Evolutionary conservation across 2,888 invertebrate species (phyloP), one percentile per base, ranked within the genome.

Genomic region (Diloba caeruleocephala): DNA sequence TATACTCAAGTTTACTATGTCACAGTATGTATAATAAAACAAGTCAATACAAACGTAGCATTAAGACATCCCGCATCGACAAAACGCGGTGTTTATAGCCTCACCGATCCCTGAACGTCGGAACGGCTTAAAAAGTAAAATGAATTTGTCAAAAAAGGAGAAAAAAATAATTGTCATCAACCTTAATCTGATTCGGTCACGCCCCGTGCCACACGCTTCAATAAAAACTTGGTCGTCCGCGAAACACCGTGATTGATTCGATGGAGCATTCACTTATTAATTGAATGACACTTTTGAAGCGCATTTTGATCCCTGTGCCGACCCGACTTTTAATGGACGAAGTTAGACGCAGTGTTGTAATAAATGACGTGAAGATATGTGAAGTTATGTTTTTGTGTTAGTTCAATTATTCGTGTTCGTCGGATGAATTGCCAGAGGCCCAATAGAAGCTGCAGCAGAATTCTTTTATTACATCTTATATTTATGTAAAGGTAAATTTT

Each of bases 181-280:
- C 8, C 6, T 13, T 1, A 31, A 41, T n/a, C n/a, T 23, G 28
- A 10, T 15, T 28, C 8, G 7, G 42, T 25, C 25, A 28, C 42
- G 63, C 23, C 25, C 23, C 15, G 7, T 13, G 6, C 21, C 5
- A 5, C 21, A 7, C 28, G 62, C 43, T 19, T 34, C 55, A 29
- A 15, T 45, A 49, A 33, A 32, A 48, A 50, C 32, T 63, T 48
- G 50, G 25, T 48, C 41, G 46, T 44, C n/a, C n/a, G 25, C 49
- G 37, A 39, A 51, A 44, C 43, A 28, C n/a, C 3, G 52, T 61
- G 61, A 68, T 70, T 68, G 57, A 70, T 68, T 61, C 37, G 21
- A 17, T 33, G 23, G 34, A 34, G n/a, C n/a, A n/a, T 54, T 57
- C 39, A 21, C 33, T 61, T 56, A 64, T 64, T 56, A 53, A 64